These are phyloP conservation scores for Hybognathus amarus DNA, from an alignment of 2,797 vertebrate genomes.

Conservation along the genomic window DNA sequence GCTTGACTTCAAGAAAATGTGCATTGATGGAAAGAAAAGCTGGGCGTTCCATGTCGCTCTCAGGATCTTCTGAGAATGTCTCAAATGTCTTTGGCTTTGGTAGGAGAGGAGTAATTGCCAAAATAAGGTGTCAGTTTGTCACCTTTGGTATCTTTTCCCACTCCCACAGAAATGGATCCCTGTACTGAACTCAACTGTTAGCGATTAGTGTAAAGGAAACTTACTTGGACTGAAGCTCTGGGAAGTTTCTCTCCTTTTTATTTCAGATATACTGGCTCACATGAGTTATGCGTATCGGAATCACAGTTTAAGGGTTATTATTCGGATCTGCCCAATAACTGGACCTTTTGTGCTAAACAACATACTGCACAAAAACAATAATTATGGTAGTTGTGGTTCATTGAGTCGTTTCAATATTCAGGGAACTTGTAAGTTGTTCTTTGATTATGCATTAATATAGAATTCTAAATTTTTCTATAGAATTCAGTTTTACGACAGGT, in stretches of 20 bases:
- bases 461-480: too few species aligned
- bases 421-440: not conserved
- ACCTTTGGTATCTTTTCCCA: slow-evolving; percentile 74
- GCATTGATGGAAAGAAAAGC: slow-evolving; percentile 30
- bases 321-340: not conserved
- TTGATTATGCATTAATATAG: not conserved
- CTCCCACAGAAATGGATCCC: slow-evolving; percentile 77
- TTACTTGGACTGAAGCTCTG: slow-evolving; percentile 55
- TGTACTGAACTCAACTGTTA: slow-evolving; percentile 72
- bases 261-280: slow-evolving; percentile 33
- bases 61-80: slow-evolving; percentile 66
- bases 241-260: slow-evolving; percentile 16
- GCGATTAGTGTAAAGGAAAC: slow-evolving; percentile 72
- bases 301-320: not conserved
- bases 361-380: not conserved
- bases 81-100: slow-evolving; percentile 70
- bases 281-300: not conserved
- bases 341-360: not conserved
- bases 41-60: slow-evolving; percentile 2
- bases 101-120: slow-evolving; percentile 73
- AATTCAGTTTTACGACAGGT: not conserved
- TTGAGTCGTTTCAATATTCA: not conserved
- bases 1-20: slow-evolving; percentile 24
- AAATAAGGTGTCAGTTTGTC: slow-evolving; percentile 70
- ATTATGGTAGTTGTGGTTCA: not conserved